Conservation (phyloP, 2,888 invertebrate species). For the Blastobasis adustella region DNA sequence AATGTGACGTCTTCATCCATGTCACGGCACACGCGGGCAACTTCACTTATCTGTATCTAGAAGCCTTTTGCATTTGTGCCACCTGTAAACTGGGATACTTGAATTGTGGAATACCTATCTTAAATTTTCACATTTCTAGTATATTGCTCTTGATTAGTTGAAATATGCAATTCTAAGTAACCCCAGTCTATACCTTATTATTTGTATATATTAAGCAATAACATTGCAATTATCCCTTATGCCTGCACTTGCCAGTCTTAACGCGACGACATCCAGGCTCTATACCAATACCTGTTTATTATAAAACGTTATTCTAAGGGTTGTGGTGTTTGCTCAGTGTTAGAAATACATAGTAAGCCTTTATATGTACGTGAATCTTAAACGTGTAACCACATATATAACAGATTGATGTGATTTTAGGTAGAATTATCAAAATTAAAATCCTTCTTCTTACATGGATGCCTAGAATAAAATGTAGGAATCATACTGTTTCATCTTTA, state of each 20-base stretch:
- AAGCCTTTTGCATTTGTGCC: too few relatives aligned
- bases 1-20: too few relatives aligned
- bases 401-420: constrained; percentile 36
- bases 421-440: constrained; percentile 23
- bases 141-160: too few relatives aligned
- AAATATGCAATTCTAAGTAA: too few relatives aligned
- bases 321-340: constrained; percentile 56
- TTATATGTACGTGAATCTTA: constrained; percentile 23
- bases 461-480: constrained; percentile 6
- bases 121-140: too few relatives aligned
- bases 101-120: too few relatives aligned
- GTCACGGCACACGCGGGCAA: too few relatives aligned
- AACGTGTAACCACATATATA: constrained; percentile 24
- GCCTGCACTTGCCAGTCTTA: not conserved
- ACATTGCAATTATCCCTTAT: too few relatives aligned
- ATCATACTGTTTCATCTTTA: constrained; percentile 24
- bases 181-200: too few relatives aligned
- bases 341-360: constrained; percentile 26
- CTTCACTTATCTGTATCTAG: too few relatives aligned
- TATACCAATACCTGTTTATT: not conserved
- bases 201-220: too few relatives aligned
- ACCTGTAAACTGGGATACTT: too few relatives aligned
- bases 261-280: not conserved
- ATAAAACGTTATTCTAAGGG: constrained; percentile 31
- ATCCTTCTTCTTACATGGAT: constrained; percentile 17